These are phyloP conservation scores for Chelonus insularis DNA, from an alignment of 1,140 invertebrate genomes.

Conservation along the genomic window DNA sequence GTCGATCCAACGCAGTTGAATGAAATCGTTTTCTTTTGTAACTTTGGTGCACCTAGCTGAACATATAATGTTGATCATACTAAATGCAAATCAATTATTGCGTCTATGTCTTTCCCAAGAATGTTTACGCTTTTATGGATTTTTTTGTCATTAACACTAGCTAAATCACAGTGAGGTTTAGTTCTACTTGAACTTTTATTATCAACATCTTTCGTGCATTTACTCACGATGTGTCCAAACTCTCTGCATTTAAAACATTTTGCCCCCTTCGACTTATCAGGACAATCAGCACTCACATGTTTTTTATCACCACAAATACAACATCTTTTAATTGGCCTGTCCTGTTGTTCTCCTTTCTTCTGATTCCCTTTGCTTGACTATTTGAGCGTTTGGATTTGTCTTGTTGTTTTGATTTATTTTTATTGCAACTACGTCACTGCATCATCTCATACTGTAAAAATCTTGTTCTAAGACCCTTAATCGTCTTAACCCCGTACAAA, in stretches of 20 bases:
- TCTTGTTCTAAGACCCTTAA: conserved; percentile 25
- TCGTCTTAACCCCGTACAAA: conserved; percentile 27
- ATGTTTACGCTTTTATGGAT: not conserved
- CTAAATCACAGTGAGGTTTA: not conserved
- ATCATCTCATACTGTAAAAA: not conserved
- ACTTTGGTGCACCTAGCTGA: not conserved
- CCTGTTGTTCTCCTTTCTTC: not conserved
- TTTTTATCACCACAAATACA: conserved; percentile 17
- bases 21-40: not conserved
- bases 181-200: no score
- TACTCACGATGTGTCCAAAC: not conserved
- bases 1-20: conserved; percentile 16
- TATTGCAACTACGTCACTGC: no score
- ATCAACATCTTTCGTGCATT: no score
- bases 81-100: conserved; percentile 1
- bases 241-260: conserved; percentile 17
- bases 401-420: no score
- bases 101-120: not conserved
- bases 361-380: not conserved
- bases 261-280: conserved; percentile 5
- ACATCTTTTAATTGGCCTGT: no score
- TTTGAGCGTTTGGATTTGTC: conserved; percentile 16
- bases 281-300: conserved; percentile 17
- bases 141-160: not conserved
- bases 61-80: not conserved